phyloP scores from a whole-genome alignment of 1,140 invertebrate species.

The Bombus huntii region DNA sequence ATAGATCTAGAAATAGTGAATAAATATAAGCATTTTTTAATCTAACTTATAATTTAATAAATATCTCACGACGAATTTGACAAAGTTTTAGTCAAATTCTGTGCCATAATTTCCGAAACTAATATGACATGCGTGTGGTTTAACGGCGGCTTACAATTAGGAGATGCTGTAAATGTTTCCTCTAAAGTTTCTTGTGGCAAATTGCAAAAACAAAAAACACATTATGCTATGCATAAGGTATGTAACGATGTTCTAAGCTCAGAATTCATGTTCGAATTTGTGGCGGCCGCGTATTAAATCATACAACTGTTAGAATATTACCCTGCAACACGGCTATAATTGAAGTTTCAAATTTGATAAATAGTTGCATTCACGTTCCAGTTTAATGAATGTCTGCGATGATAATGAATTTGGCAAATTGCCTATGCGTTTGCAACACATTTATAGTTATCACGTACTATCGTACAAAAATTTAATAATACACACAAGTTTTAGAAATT shows the following conservation, averaged over 20 bases:
- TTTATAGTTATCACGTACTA: background rate
- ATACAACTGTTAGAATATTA: background rate
- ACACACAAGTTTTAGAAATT: no score
- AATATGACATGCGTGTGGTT: background rate
- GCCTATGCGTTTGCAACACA: background rate
- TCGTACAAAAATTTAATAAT: no score
- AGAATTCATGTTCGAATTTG: background rate
- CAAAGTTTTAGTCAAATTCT: background rate
- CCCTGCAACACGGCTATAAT: background rate
- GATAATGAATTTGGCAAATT: background rate
- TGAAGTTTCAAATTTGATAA: conserved; percentile 6
- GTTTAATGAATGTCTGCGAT: background rate
- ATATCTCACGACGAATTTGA: no score
- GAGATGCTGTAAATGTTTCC: background rate
- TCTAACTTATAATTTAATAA: no score
- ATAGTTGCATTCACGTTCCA: background rate
- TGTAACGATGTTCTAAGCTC: background rate
- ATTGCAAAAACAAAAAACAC: no score
- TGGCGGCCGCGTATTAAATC: background rate
- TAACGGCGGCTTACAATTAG: background rate
- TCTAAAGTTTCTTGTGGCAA: background rate
- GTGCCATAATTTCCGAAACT: background rate
- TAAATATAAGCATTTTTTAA: no score
- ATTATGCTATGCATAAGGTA: background rate
- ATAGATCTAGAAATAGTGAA: no score